Conservation (phyloP, 2,888 invertebrate genomes). For the Mythimna lalbum region DNA sequence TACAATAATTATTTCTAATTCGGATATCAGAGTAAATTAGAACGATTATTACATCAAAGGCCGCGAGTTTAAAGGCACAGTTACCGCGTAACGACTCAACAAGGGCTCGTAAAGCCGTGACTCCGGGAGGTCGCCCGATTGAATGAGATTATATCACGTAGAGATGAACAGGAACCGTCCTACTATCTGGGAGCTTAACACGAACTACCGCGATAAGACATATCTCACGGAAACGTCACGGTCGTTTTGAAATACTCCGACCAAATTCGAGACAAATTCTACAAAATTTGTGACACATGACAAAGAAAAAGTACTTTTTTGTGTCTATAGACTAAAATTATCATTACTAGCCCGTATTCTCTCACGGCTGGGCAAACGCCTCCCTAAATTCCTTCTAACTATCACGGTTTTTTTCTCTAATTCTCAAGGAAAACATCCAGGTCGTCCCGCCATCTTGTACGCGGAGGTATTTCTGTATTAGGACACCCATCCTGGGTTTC, state of each 20-base stretch:
- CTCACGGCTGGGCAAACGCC: no score
- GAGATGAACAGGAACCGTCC: conserved; percentile 9
- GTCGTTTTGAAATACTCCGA: background rate
- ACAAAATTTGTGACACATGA: background rate
- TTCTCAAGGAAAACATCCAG: no score
- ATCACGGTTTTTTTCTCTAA: no score
- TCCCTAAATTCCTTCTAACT: no score
- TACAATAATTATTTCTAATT: conserved; percentile 31
- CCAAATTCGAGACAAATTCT: background rate
- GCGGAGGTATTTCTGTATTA: no score
- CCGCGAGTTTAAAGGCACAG: conserved; percentile 20
- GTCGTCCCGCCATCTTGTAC: no score
- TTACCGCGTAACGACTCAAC: conserved; percentile 28
- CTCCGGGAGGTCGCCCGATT: conserved; percentile 23
- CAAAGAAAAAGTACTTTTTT: no score
- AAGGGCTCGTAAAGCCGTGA: conserved; percentile 24
- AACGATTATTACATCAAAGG: conserved; percentile 38
- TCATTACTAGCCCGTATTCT: no score
- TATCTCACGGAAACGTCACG: background rate
- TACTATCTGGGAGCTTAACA: conserved; percentile 25
- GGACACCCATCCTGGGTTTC: no score
- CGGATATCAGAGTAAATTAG: conserved; percentile 25
- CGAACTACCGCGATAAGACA: conserved; percentile 18
- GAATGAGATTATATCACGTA: conserved; percentile 45
- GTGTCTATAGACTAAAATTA: no score